phyloP scores from a whole-genome alignment of 2,113 vertebrate species.

The Grallaria varia region DNA sequence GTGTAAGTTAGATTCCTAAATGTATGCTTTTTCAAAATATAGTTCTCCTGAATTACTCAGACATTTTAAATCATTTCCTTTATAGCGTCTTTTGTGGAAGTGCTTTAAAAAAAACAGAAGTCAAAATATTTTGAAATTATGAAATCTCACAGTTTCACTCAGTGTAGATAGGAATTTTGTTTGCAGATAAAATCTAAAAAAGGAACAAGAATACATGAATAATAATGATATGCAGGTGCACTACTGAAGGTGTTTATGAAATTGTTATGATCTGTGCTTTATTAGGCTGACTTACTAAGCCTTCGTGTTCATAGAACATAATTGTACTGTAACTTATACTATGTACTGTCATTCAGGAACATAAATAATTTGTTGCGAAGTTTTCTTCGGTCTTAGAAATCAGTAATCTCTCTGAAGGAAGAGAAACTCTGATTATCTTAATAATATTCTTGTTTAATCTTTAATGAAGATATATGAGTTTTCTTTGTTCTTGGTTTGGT shows the following conservation, averaged over 20 bases:
- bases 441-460: not conserved
- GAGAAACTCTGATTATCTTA: not conserved
- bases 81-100: not conserved
- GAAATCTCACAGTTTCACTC: not conserved
- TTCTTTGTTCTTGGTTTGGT: not conserved
- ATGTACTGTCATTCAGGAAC: not conserved
- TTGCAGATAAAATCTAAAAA: not conserved
- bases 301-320: not conserved
- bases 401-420: not conserved
- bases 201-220: not conserved
- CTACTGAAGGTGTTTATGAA: not conserved
- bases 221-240: not conserved
- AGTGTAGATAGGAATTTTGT: not conserved
- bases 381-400: not conserved
- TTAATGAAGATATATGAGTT: not conserved
- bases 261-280: not conserved
- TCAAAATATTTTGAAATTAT: constrained; percentile 34
- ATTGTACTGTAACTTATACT: not conserved
- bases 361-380: not conserved
- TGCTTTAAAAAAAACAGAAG: not conserved
- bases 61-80: not conserved
- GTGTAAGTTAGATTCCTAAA: not conserved
- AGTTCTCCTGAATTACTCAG: not conserved
- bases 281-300: not conserved
- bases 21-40: not conserved